A percentile compares a stretch with the other conserved stretches of the same genome.
These are phyloP conservation scores for Pachyseris speciosa DNA, from an alignment of 64 coral and sea anemone genomes.

Conservation along the genomic window DNA sequence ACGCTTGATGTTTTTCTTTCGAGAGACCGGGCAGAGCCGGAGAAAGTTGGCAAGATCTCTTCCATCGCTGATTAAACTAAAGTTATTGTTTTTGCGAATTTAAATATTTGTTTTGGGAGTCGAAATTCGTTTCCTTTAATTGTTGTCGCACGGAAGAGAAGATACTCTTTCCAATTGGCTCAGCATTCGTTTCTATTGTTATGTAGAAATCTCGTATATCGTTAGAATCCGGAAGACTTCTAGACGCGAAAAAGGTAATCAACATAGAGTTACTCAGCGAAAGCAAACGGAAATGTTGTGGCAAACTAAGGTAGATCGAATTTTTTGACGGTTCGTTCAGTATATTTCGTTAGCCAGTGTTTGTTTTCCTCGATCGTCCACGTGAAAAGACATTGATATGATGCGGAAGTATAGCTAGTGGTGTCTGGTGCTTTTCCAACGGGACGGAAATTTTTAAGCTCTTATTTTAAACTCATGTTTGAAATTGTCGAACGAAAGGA, in stretches of 20 bases:
- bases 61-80: background rate
- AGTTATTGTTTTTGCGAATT: background rate
- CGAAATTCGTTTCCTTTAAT: slow-evolving; percentile 4
- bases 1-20: background rate
- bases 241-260: slow-evolving; percentile 5
- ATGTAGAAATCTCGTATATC: background rate
- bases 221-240: slow-evolving; percentile 39
- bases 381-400: background rate
- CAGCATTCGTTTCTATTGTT: background rate
- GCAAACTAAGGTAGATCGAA: background rate
- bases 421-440: background rate
- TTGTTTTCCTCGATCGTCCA: background rate
- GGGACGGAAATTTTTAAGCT: background rate
- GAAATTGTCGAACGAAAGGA: background rate
- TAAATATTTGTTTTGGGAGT: slow-evolving; percentile 23
- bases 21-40: background rate
- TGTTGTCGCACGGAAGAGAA: background rate
- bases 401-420: too few species aligned
- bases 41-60: background rate
- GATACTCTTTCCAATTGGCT: background rate
- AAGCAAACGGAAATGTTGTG: background rate
- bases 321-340: background rate
- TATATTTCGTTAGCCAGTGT: too few species aligned
- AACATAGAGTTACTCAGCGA: background rate
- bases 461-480: background rate